These are phyloP conservation scores for Herminia tarsipennalis DNA, from an alignment of 2,888 invertebrate genomes.

Conservation along the genomic window DNA sequence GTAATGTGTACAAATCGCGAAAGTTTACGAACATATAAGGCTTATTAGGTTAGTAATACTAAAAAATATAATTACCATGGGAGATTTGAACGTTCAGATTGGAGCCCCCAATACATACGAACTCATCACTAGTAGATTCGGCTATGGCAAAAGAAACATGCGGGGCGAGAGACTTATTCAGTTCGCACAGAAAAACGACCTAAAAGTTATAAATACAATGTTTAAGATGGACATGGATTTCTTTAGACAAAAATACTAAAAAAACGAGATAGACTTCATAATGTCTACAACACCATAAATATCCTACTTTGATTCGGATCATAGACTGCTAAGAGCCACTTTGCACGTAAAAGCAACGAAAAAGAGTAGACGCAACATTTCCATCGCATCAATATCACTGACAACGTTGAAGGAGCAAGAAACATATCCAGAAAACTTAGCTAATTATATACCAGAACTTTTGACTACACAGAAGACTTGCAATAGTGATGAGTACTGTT, in stretches of 20 bases:
- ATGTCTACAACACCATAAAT: too few species aligned
- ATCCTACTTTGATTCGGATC: not conserved
- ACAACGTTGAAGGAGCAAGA: slow-evolving; percentile 1
- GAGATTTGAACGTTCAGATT: too few species aligned
- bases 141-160: too few species aligned
- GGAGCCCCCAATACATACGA: too few species aligned
- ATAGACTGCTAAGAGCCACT: slow-evolving; percentile 30
- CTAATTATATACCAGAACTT: slow-evolving; percentile 6
- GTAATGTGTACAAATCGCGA: too few species aligned
- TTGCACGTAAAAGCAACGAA: slow-evolving; percentile 29
- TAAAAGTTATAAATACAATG: not conserved
- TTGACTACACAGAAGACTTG: not conserved
- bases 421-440: slow-evolving; percentile 1
- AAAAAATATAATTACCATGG: too few species aligned
- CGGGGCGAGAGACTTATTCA: slow-evolving; percentile 2
- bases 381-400: not conserved
- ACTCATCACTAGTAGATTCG: too few species aligned
- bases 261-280: too few species aligned
- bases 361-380: not conserved
- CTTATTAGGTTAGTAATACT: too few species aligned
- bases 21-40: too few species aligned
- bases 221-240: not conserved
- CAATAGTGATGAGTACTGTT: not conserved
- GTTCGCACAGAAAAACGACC: not conserved
- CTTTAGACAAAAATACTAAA: too few species aligned